These are phyloP conservation scores for Centruroides sculpturatus DNA, from an alignment of 1,140 invertebrate species.

Conservation along the genomic window DNA sequence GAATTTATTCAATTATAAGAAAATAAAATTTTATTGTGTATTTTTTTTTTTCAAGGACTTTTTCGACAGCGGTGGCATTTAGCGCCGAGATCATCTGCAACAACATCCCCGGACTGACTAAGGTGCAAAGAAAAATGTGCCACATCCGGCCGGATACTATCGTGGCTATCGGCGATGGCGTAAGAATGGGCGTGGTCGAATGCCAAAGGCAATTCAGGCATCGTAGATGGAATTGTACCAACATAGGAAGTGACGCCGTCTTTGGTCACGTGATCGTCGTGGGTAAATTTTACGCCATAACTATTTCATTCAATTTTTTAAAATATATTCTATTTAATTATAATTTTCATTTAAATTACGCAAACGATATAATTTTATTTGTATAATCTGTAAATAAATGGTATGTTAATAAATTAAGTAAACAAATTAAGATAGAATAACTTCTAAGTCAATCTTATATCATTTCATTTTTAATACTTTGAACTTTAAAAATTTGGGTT, in stretches of 20 bases:
- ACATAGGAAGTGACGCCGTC: conserved; percentile 17
- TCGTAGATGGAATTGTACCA: conserved; percentile 73
- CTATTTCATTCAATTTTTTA: no score
- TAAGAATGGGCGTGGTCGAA: conserved; percentile 43
- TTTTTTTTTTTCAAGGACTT: conserved; percentile 1
- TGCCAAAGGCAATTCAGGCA: conserved; percentile 74
- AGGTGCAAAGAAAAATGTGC: conserved; percentile 37
- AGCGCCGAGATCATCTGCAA: conserved; percentile 23
- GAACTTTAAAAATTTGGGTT: no score
- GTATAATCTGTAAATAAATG: no score
- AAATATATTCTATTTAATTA: no score
- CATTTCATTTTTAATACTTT: no score
- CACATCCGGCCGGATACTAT: conserved; percentile 37
- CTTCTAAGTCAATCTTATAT: no score
- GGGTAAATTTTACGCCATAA: conserved; percentile 31
- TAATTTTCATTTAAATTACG: no score
- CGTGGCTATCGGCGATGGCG: conserved; percentile 31
- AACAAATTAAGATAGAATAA: no score
- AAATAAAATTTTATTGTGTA: no score
- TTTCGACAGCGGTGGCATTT: conserved; percentile 19
- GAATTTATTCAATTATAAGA: no score
- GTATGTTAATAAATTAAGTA: no score
- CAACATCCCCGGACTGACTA: conserved; percentile 29
- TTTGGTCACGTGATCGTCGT: conserved; percentile 38
- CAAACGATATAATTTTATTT: no score